Conservation (phyloP, 2,888 invertebrate species). For the Andrena chrysosceles region DNA sequence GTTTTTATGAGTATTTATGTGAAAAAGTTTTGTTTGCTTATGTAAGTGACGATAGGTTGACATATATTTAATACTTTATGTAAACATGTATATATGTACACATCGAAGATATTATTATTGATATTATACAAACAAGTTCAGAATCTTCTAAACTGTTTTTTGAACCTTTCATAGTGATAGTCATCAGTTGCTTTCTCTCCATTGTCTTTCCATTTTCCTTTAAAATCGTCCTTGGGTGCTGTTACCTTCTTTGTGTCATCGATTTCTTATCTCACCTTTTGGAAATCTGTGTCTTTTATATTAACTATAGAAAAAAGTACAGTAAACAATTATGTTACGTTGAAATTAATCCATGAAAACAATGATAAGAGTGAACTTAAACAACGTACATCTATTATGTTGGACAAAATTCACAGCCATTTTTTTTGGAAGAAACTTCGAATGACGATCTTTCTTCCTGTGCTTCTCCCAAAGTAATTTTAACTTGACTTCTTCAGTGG, state of each 20-base stretch:
- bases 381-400: slow-evolving; percentile 94
- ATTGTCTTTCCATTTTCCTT: slow-evolving; percentile 88
- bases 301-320: slow-evolving; percentile 89
- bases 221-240: slow-evolving; percentile 85
- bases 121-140: slow-evolving; percentile 81
- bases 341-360: neutral
- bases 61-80: slow-evolving; percentile 11
- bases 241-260: slow-evolving; percentile 81
- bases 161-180: slow-evolving; percentile 98
- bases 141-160: slow-evolving; percentile 97
- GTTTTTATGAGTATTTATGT: too few species aligned
- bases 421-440: slow-evolving; percentile 98
- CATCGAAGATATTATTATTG: slow-evolving; percentile 11
- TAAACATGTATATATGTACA: slow-evolving; percentile 1
- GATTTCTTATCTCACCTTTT: slow-evolving; percentile 87
- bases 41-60: neutral
- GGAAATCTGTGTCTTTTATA: slow-evolving; percentile 90
- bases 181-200: slow-evolving; percentile 98
- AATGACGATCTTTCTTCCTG: slow-evolving; percentile 96
- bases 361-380: neutral
- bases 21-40: too few species aligned
- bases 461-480: slow-evolving; percentile 95
- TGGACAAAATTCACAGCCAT: slow-evolving; percentile 99
- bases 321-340: neutral
- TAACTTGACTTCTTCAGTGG: slow-evolving; percentile 99